These are phyloP conservation scores for Rhadina sibilatrix DNA, from an alignment of 2,113 vertebrate genomes.

Conservation along the genomic window DNA sequence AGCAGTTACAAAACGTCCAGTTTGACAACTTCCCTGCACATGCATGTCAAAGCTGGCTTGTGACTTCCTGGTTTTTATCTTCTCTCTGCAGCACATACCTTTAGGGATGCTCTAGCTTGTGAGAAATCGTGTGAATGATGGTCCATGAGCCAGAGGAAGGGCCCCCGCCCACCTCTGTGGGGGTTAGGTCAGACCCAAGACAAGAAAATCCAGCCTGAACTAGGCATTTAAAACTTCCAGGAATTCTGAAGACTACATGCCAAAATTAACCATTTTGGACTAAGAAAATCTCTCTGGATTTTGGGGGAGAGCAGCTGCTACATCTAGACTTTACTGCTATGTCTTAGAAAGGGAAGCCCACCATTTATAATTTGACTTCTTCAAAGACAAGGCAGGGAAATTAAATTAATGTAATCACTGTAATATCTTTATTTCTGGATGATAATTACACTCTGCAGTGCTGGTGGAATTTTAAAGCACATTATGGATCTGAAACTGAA, in stretches of 20 bases:
- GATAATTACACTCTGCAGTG: not conserved
- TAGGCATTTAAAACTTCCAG: not conserved
- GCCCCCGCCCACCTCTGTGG: not conserved
- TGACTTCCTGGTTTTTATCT: not conserved
- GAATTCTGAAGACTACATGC: not conserved
- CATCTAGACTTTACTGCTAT: not conserved
- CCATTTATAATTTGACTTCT: not conserved
- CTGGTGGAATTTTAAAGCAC: not conserved
- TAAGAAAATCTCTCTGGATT: not conserved
- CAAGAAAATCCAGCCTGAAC: not conserved
- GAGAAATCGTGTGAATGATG: fast-evolving
- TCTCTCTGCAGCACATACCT: not conserved
- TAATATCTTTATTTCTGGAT: not conserved
- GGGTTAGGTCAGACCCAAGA: not conserved
- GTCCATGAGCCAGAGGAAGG: not conserved
- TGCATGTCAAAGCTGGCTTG: fast-evolving
- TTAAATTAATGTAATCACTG: not conserved
- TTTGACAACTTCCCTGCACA: not conserved
- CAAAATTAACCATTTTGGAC: not conserved
- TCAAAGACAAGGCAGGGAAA: not conserved
- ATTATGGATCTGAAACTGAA: not conserved
- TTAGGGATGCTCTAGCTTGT: not conserved
- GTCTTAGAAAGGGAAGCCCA: not conserved
- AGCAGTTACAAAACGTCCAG: not conserved
- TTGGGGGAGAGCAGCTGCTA: not conserved